Evolutionary conservation across 2,113 vertebrate genomes (phyloP), one percentile per base, ranked within the genome.

Genomic region (Phoenicopterus ruber): DNA sequence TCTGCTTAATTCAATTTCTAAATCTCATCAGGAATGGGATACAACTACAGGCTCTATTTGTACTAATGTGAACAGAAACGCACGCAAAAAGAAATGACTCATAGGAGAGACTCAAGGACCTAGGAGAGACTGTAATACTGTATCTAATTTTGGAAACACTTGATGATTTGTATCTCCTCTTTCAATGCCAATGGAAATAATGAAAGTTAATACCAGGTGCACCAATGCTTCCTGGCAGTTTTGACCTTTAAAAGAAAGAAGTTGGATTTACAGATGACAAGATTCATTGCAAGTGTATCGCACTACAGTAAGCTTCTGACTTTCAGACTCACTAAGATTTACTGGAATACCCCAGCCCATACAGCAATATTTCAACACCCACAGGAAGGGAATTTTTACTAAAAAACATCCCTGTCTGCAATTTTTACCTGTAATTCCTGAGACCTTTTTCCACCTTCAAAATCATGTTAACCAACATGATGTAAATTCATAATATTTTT

Each of bases 141-240:
- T 6, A 25, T 16, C 83, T 97, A 96, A 96, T 84, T 96, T 88
- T 94, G 52, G 84, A 93, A 96, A 67, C 55, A 16, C 78, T 86
- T 36, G 49, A 46, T 88, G 77, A 91, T 90, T 95, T 94, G 49
- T 89, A 59, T 89, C 86, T 84, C 74, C 67, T 71, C 83, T 95
- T 84, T 70, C 63, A 63, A 61, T 74, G 90, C 54, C 82, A 93
- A 6, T 66, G 67, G 76, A 96, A 96, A 88, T 65, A 82, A 74
- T 67, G 83, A 85, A 67, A 73, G 34, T 38, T 67, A 92, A 79
- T 42, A 26, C 21, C 77, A 84, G 47, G 66, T 84, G 42, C 85
- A 61, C 17, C 29, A 18, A 44, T 4, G 22, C 25, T 83, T 89
- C 85, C 79, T 82, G 83, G 63, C 84, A 86, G 86, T 63, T 88